These are phyloP conservation scores for Tachysurus vachellii DNA, from an alignment of 2,113 vertebrate genomes.

Conservation along the genomic window DNA sequence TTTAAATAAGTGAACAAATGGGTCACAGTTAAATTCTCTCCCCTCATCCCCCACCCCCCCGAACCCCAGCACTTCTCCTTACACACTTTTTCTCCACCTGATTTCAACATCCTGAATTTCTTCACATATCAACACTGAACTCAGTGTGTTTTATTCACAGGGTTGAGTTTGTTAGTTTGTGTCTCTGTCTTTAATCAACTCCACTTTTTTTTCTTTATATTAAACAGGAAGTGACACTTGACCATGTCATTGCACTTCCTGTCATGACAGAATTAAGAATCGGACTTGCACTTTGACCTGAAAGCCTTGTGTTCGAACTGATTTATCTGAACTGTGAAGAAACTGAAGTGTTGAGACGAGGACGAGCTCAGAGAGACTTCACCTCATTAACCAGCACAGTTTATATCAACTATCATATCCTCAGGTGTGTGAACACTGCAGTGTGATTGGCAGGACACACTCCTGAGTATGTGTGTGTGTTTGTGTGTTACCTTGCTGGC, in stretches of 20 bases:
- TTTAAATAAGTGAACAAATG: background rate
- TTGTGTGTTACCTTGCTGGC: conserved; percentile 34
- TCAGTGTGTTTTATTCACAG: background rate
- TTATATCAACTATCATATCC: background rate
- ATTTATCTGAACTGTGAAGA: background rate
- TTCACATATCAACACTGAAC: no score
- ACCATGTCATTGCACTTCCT: conserved; percentile 37
- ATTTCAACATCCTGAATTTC: no score
- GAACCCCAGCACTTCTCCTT: background rate
- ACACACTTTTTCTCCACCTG: background rate
- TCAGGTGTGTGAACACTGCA: background rate
- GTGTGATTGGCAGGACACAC: background rate
- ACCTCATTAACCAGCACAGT: background rate
- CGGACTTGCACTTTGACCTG: background rate
- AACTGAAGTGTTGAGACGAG: background rate
- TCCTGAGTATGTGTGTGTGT: background rate
- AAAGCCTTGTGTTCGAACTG: background rate
- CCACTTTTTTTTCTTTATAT: no score
- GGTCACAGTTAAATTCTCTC: background rate
- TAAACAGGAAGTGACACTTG: conserved; percentile 44
- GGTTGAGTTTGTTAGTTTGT: background rate
- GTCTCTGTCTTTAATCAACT: background rate
- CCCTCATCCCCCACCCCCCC: background rate
- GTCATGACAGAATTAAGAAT: background rate
- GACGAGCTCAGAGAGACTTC: background rate